Percentiles rank a stretch among this genome's conserved stretches.
These are phyloP conservation scores for Azorinus chamasolen DNA, from an alignment of 2,888 invertebrate genomes.

Conservation along the genomic window DNA sequence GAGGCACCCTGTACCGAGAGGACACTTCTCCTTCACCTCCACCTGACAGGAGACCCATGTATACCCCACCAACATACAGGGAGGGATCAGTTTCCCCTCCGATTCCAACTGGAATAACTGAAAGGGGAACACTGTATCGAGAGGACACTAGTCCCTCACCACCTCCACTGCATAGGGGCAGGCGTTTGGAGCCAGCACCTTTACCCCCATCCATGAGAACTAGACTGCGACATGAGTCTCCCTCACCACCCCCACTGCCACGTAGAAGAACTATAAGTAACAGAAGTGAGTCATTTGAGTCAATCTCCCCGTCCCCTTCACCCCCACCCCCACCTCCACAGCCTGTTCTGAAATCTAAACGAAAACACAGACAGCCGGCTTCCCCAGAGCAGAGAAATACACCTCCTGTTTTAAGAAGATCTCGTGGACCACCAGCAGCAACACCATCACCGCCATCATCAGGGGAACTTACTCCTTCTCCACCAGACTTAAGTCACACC, in stretches of 20 bases:
- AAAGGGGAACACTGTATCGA: conserved; percentile 58
- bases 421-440: conserved; percentile 40
- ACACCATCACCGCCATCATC: conserved; percentile 57
- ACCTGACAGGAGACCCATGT: conserved; percentile 37
- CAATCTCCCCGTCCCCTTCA: conserved; percentile 59
- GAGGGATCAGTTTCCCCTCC: conserved; percentile 53
- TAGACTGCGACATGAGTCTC: conserved; percentile 44
- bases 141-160: conserved; percentile 53
- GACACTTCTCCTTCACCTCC: conserved; percentile 59
- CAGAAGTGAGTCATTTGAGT: conserved; percentile 42
- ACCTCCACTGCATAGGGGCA: conserved; percentile 41
- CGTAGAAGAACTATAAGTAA: conserved; percentile 43
- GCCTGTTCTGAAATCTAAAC: conserved; percentile 1
- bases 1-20: conserved; percentile 57
- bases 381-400: conserved; percentile 55
- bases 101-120: conserved; percentile 54
- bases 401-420: conserved; percentile 43
- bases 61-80: conserved; percentile 40
- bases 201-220: conserved; percentile 21
- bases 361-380: not conserved
- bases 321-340: conserved; percentile 42
- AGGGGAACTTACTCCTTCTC: conserved; percentile 58
- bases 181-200: conserved; percentile 42
- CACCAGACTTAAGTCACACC: conserved; percentile 43
- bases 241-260: conserved; percentile 45